Evolutionary conservation across 2,113 vertebrate species (phyloP), one percentile per base, ranked within the genome.

Genomic region (Saccopteryx bilineata): DNA sequence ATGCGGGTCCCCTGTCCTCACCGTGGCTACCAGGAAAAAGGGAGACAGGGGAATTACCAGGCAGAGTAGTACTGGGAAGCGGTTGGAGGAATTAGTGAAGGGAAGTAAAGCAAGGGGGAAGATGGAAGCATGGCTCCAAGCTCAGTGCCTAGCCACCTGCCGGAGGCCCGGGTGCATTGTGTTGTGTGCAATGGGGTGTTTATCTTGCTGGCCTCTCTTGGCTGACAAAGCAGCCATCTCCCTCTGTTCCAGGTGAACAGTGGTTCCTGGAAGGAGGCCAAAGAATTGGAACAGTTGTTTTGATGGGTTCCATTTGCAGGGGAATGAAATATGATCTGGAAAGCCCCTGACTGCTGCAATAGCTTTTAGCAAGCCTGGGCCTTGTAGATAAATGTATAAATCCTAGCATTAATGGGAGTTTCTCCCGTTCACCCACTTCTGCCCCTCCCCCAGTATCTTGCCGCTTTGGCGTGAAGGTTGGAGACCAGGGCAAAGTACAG

Each of bases 191-290:
- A 31, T 28, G 10, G 31, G 31, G 15, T 52, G 2, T 54, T 61
- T 21, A 39, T 75, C 46, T 54, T 48, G 50, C 78, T 80, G 78
- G 46, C 61, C 15, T 21, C 17, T 65, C 26, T 33, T 1, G 0
- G 54, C 58, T 86, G n/a, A 52, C 52, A 26, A 0, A 28, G 88
- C 28, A 21, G 17, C 63, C 39, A 31, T 39, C 83, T 69, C 19
- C 26, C 71, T 92, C 83, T 80, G 81, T 76, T 63, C 12, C 17
- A 61, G 76, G 60, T 60, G 89, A 91, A 15, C 31, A 18, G 26
- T 48, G 61, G 78, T 74, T 83, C n/a, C 50, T 46, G 56, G 31
- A 91, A 85, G 66, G 72, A 96, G 28, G 54, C 61, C 61, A 78
- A n/a, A 61, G 68, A 71, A 81, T 28, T 1, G 0, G 24, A 83